Conservation (phyloP, 1,140 invertebrate species). For the Apis cerana region DNA sequence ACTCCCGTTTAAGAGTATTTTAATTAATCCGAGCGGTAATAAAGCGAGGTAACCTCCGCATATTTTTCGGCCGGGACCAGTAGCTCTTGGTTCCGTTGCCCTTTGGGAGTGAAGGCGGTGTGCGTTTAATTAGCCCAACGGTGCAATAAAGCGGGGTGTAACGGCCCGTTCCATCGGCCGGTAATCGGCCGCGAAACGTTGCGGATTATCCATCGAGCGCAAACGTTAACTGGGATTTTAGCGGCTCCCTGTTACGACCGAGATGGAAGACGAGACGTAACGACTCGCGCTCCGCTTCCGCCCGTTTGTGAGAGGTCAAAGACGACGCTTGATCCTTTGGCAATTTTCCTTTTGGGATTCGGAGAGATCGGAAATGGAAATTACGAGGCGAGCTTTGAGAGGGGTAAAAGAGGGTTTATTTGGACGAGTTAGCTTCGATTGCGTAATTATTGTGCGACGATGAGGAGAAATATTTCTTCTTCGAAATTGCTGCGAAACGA, state of each 20-base stretch:
- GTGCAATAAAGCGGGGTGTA: slow-evolving; percentile 51
- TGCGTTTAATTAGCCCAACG: slow-evolving; percentile 53
- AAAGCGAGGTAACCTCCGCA: slow-evolving; percentile 39
- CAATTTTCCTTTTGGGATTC: too few species aligned
- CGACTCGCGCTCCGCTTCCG: neutral
- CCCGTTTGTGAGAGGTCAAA: too few species aligned
- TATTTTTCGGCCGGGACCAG: slow-evolving; percentile 51
- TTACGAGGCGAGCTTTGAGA: too few species aligned
- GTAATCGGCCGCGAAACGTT: slow-evolving; percentile 11
- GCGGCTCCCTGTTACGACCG: slow-evolving; percentile 20
- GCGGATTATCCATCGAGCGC: slow-evolving; percentile 19
- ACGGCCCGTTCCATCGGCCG: slow-evolving; percentile 33
- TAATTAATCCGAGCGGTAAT: slow-evolving; percentile 60
- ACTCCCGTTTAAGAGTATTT: slow-evolving; percentile 61
- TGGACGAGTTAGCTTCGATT: too few species aligned
- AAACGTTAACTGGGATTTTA: slow-evolving; percentile 47
- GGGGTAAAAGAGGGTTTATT: too few species aligned
- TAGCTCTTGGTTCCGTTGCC: neutral
- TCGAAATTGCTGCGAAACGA: too few species aligned
- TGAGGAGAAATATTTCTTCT: too few species aligned
- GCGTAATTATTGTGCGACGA: too few species aligned
- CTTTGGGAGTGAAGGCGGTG: slow-evolving; percentile 39
- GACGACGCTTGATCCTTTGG: too few species aligned
- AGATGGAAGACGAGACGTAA: neutral
- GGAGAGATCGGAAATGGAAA: too few species aligned